Conservation (phyloP, 2,888 invertebrate genomes). For the Caenorhabditis uteleia region DNA sequence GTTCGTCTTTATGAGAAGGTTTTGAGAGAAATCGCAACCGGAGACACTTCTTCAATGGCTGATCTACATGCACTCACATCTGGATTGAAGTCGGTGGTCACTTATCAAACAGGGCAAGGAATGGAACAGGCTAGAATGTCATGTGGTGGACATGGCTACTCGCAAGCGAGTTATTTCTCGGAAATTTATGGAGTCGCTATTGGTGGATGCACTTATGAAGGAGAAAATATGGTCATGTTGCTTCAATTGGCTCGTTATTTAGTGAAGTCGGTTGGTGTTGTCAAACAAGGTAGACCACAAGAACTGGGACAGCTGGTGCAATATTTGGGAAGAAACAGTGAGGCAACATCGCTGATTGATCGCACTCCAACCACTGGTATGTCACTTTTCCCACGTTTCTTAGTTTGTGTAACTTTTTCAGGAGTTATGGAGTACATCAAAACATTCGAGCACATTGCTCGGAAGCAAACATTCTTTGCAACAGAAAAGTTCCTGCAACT, state of each 20-base stretch:
- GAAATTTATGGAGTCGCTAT: slow-evolving; percentile 74
- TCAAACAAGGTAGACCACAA: slow-evolving; percentile 47
- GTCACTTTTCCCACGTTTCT: not conserved
- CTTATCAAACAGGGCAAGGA: slow-evolving; percentile 75
- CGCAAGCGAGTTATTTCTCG: slow-evolving; percentile 71
- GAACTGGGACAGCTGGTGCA: slow-evolving; percentile 37
- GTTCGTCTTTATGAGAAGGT: slow-evolving; percentile 35
- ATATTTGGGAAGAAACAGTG: slow-evolving; percentile 38
- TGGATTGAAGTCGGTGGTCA: slow-evolving; percentile 87
- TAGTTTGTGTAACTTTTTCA: too few species aligned
- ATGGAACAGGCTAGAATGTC: slow-evolving; percentile 84
- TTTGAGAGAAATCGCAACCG: slow-evolving; percentile 20
- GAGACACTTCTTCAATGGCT: slow-evolving; percentile 61
- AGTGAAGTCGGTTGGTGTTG: slow-evolving; percentile 74
- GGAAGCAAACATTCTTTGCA: slow-evolving; percentile 39
- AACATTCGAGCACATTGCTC: slow-evolving; percentile 42
- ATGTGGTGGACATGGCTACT: slow-evolving; percentile 93
- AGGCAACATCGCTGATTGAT: slow-evolving; percentile 30
- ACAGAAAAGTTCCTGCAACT: slow-evolving; percentile 41
- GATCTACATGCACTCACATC: slow-evolving; percentile 89
- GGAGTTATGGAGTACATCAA: slow-evolving; percentile 27
- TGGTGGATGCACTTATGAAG: slow-evolving; percentile 92
- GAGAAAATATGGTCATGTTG: slow-evolving; percentile 91
- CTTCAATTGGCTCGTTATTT: slow-evolving; percentile 87
- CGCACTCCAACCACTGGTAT: not conserved